Evolutionary conservation across 2,113 vertebrate species (phyloP).

Genomic region (Maccullochella peelii): DNA sequence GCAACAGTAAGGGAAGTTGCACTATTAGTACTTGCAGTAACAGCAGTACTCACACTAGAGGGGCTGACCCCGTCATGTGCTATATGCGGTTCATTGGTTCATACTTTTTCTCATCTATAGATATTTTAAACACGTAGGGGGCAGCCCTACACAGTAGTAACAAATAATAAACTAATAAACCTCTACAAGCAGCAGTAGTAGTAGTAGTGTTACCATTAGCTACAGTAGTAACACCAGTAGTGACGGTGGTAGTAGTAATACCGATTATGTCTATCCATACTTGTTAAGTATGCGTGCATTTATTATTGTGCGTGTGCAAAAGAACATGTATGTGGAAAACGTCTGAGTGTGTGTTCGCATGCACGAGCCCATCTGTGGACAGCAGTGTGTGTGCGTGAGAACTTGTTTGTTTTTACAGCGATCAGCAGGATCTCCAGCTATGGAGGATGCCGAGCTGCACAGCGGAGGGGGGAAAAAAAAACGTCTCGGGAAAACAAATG

Average conservation of each 20-base stretch:
- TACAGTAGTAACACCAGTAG: no score
- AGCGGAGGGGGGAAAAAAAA: constrained; percentile 56
- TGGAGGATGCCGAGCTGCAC: constrained; percentile 58
- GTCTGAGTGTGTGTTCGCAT: neutral
- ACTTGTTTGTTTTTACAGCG: constrained; percentile 70
- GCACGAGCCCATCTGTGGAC: constrained; percentile 36
- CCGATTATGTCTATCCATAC: no score
- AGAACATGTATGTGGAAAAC: neutral
- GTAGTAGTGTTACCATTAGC: no score
- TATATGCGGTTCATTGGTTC: no score
- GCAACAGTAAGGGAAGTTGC: no score
- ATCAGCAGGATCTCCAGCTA: constrained; percentile 68
- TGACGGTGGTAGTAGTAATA: no score
- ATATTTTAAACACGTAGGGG: no score
- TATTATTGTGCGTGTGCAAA: neutral
- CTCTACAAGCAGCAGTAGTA: no score
- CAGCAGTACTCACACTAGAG: no score
- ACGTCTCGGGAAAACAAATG: constrained; percentile 71
- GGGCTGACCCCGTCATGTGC: no score
- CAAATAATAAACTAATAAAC: neutral
- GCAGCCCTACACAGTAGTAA: neutral
- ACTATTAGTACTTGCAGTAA: no score
- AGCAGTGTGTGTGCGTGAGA: constrained; percentile 17
- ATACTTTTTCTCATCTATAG: no score
- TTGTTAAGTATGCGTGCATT: neutral